phyloP scores from a whole-genome alignment of 2,888 invertebrate genomes.

The Rapana venosa region DNA sequence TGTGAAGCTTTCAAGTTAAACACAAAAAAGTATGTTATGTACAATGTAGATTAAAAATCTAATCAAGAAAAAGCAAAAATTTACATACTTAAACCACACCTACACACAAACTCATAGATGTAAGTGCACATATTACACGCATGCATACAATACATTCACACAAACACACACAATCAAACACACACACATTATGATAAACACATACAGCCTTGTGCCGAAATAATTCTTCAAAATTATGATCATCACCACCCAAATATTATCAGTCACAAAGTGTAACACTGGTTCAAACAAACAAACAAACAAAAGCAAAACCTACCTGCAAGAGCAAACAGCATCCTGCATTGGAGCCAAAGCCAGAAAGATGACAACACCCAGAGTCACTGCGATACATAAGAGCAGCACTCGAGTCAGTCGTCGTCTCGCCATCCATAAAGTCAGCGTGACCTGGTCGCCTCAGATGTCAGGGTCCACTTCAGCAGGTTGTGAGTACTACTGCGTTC shows the following conservation, averaged over 20 bases:
- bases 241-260: background rate
- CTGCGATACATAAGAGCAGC: slow-evolving; percentile 42
- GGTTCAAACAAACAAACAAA: background rate
- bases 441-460: background rate
- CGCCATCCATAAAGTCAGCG: slow-evolving; percentile 48
- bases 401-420: slow-evolving; percentile 30
- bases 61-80: too few species aligned
- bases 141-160: too few species aligned
- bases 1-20: too few species aligned
- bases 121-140: too few species aligned
- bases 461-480: background rate
- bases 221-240: background rate
- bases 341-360: slow-evolving; percentile 45
- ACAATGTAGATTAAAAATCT: too few species aligned
- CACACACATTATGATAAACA: too few species aligned
- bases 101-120: too few species aligned
- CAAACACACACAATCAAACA: too few species aligned
- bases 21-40: too few species aligned
- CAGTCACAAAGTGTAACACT: background rate
- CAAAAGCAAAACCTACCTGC: background rate
- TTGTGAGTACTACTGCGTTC: background rate
- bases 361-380: slow-evolving; percentile 39
- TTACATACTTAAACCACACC: too few species aligned
- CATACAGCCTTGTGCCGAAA: too few species aligned
- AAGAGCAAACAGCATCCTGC: slow-evolving; percentile 38